Evolutionary conservation across 2,888 invertebrate species (phyloP).

Genomic region (Polietes domitor): DNA sequence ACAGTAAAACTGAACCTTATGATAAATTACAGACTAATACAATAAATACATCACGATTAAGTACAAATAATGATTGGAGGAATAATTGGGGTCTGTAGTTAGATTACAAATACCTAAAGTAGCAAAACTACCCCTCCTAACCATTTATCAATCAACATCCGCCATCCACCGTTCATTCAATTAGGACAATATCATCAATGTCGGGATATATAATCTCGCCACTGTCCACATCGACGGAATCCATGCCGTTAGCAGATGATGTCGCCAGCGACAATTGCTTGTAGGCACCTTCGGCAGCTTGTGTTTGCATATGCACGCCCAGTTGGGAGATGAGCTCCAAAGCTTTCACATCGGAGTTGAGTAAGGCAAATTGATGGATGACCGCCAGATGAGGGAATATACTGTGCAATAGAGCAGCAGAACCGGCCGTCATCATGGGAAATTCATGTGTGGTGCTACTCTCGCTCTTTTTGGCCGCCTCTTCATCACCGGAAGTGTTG

Average conservation of each 20-base stretch:
- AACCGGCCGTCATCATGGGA: constrained; percentile 62
- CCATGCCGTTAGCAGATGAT: background rate
- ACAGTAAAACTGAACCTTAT: constrained; percentile 11
- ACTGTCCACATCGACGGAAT: constrained; percentile 60
- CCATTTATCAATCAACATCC: too few relatives aligned
- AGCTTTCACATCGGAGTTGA: constrained; percentile 76
- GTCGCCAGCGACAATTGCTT: constrained; percentile 71
- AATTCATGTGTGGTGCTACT: constrained; percentile 22
- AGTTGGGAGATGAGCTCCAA: constrained; percentile 76
- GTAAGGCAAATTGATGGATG: constrained; percentile 77
- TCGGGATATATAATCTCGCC: constrained; percentile 73
- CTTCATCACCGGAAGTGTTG: background rate
- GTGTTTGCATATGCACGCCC: constrained; percentile 77
- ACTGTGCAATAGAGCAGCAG: constrained; percentile 70
- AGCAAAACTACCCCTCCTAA: too few relatives aligned
- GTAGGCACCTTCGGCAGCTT: constrained; percentile 75
- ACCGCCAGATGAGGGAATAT: constrained; percentile 77
- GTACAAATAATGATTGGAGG: constrained; percentile 27
- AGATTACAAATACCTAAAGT: background rate
- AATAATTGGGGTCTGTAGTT: background rate
- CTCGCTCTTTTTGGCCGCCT: constrained; percentile 36
- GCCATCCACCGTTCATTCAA: constrained; percentile 62
- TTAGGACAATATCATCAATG: constrained; percentile 77
- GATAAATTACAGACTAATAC: constrained; percentile 4
- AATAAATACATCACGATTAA: constrained; percentile 40